phyloP scores from a whole-genome alignment of 2,888 invertebrate genomes.

The Hoplodrina blanda region DNA sequence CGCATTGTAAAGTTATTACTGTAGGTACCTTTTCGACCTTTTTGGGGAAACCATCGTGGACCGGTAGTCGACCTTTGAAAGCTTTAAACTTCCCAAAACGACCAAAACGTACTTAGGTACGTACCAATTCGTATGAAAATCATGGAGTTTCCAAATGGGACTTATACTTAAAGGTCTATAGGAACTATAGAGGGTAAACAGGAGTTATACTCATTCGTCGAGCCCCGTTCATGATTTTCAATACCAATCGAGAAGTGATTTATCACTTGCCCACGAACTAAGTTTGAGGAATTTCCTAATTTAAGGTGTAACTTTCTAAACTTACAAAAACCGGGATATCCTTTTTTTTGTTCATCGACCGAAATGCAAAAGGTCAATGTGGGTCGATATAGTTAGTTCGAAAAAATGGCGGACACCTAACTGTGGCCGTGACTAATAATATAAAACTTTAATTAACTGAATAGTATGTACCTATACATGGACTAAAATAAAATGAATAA shows the following conservation, averaged over 20 bases:
- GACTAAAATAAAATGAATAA: too few species aligned
- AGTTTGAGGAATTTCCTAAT: slow-evolving; percentile 30
- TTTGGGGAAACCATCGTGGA: not conserved
- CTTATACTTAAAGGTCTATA: not conserved
- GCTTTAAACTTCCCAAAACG: not conserved
- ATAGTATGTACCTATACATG: too few species aligned
- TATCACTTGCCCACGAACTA: slow-evolving; percentile 11
- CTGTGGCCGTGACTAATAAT: not conserved
- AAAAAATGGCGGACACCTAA: not conserved
- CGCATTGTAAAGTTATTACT: not conserved
- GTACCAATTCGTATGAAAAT: not conserved
- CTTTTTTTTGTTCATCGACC: slow-evolving; percentile 14
- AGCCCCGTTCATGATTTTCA: slow-evolving; percentile 12
- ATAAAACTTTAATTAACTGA: not conserved
- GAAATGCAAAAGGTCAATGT: not conserved
- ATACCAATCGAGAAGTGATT: slow-evolving; percentile 32
- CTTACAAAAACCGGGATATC: slow-evolving; percentile 2
- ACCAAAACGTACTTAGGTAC: not conserved
- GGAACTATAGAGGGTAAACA: not conserved
- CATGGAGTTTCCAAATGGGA: not conserved
- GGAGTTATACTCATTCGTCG: not conserved
- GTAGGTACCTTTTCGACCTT: not conserved
- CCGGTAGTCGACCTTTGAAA: not conserved
- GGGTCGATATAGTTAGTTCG: not conserved
- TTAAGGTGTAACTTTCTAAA: slow-evolving; percentile 9